These are phyloP conservation scores for Malthinus flaveolus DNA, from an alignment of 2,888 invertebrate species.

Conservation along the genomic window DNA sequence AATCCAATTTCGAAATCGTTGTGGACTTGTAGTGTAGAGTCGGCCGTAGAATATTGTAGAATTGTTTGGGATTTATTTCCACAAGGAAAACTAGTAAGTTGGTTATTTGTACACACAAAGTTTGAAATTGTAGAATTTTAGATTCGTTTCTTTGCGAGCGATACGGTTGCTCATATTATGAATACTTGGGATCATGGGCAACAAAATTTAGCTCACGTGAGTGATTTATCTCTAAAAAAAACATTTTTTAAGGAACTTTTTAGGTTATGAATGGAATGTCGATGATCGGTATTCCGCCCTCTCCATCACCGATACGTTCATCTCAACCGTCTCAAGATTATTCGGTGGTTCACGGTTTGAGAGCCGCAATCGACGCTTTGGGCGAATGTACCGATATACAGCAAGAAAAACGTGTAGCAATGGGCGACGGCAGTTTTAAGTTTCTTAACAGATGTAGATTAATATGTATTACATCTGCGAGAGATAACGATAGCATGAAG, in stretches of 20 bases:
- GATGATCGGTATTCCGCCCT: slow-evolving; percentile 76
- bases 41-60: slow-evolving; percentile 93
- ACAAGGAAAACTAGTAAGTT: slow-evolving; percentile 76
- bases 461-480: slow-evolving; percentile 87
- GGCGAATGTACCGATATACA: slow-evolving; percentile 82
- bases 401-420: slow-evolving; percentile 57
- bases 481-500: slow-evolving; percentile 85
- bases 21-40: slow-evolving; percentile 96
- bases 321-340: slow-evolving; percentile 65
- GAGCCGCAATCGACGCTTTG: slow-evolving; percentile 83
- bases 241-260: slow-evolving; percentile 21
- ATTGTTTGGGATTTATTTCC: slow-evolving; percentile 98
- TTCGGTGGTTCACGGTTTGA: slow-evolving; percentile 79
- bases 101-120: not conserved
- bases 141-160: slow-evolving; percentile 86
- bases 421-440: slow-evolving; percentile 52
- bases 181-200: slow-evolving; percentile 84
- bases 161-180: slow-evolving; percentile 80
- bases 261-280: slow-evolving; percentile 83
- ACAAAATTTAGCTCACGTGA: slow-evolving; percentile 85
- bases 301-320: slow-evolving; percentile 49
- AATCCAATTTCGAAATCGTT: slow-evolving; percentile 88
- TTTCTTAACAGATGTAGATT: slow-evolving; percentile 71
- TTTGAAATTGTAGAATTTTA: slow-evolving; percentile 49
- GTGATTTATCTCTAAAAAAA: slow-evolving; percentile 42